phyloP scores from a whole-genome alignment of 2,888 invertebrate species.

The Neoaliturus tenellus region DNA sequence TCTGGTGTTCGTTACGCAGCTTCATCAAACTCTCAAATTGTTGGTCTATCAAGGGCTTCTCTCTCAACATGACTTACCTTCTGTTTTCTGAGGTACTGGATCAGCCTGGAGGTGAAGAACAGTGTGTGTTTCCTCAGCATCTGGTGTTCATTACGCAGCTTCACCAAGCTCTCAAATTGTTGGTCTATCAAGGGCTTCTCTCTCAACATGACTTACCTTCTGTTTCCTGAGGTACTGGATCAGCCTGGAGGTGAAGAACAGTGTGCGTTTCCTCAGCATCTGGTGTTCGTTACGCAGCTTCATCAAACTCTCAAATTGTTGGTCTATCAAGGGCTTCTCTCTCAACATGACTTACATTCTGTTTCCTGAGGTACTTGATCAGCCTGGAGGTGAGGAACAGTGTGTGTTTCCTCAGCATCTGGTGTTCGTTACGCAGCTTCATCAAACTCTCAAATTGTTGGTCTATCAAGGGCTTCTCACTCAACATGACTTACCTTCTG shows the following conservation, averaged over 20 bases:
- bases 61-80: conserved; percentile 11
- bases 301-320: conserved; percentile 17
- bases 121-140: background rate
- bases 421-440: background rate
- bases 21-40: conserved; percentile 17
- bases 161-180: conserved; percentile 15
- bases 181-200: background rate
- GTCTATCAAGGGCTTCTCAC: background rate
- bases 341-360: conserved; percentile 1
- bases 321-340: background rate
- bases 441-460: conserved; percentile 14
- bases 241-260: conserved; percentile 2
- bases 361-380: conserved; percentile 30
- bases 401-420: background rate
- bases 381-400: background rate
- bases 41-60: background rate
- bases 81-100: conserved; percentile 39
- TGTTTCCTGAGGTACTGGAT: conserved; percentile 37
- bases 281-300: background rate
- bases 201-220: conserved; percentile 3
- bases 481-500: conserved; percentile 29
- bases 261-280: background rate
- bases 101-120: background rate
- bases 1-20: background rate
- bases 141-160: background rate